A percentile compares a stretch with the other conserved stretches of the same genome.
Conservation (phyloP, 1,140 invertebrate genomes). For the Cydia pomonella region DNA sequence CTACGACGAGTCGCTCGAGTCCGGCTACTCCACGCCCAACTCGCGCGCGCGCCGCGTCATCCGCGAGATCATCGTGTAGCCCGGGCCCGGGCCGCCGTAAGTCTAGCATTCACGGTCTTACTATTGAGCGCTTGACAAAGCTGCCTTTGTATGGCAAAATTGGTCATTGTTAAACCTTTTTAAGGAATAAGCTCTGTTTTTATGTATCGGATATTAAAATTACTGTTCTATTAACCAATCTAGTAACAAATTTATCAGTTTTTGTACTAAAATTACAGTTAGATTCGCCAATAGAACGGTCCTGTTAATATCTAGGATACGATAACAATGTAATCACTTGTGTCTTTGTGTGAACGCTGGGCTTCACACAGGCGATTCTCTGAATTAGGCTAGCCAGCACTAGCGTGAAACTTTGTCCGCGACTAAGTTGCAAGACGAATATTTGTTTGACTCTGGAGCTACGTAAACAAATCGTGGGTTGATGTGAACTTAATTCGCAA, state of each 20-base stretch:
- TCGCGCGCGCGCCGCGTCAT: conserved; percentile 94
- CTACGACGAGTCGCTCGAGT: conserved; percentile 95
- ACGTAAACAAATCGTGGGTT: not conserved
- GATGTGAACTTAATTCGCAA: conserved; percentile 24
- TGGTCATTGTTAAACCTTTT: too few species aligned
- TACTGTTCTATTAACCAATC: too few species aligned
- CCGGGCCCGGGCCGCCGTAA: conserved; percentile 17
- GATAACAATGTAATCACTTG: too few species aligned
- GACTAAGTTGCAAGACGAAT: conserved; percentile 13
- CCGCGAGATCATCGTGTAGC: conserved; percentile 96
- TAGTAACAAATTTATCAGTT: too few species aligned
- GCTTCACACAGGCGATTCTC: not conserved
- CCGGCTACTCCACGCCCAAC: conserved; percentile 95
- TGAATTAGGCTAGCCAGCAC: not conserved
- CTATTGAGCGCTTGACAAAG: conserved; percentile 36
- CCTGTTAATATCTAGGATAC: too few species aligned
- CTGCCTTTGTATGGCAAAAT: too few species aligned
- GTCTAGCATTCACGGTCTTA: conserved; percentile 37
- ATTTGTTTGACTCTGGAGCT: not conserved
- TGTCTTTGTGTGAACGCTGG: conserved; percentile 35
- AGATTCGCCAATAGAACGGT: too few species aligned
- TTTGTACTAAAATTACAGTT: too few species aligned
- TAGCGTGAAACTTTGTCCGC: not conserved
- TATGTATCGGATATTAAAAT: too few species aligned
- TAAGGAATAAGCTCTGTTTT: too few species aligned